These are phyloP conservation scores for Emydoidea blandingii DNA, from an alignment of 2,797 vertebrate species.

Conservation along the genomic window DNA sequence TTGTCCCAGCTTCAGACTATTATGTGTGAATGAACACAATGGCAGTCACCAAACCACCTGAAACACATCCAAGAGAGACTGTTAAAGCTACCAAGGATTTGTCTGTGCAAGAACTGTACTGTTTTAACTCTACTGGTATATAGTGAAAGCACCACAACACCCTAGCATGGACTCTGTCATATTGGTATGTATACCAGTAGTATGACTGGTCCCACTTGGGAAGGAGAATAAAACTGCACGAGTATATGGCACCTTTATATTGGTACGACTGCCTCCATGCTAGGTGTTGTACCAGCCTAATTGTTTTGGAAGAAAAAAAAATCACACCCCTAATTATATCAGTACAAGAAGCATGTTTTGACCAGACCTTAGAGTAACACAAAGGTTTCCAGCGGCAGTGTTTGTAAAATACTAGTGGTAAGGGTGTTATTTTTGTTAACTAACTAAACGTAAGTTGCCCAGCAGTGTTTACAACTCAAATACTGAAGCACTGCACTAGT, in stretches of 20 bases:
- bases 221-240: neutral
- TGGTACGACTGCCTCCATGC: neutral
- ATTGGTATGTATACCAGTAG: neutral
- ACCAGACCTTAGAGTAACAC: neutral
- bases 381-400: neutral
- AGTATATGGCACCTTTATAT: neutral
- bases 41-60: neutral
- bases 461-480: neutral
- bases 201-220: neutral
- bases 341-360: neutral
- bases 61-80: neutral
- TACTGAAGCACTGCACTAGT: neutral
- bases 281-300: neutral
- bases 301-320: neutral
- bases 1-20: neutral
- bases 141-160: neutral
- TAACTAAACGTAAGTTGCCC: neutral
- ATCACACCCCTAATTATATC: fast-evolving
- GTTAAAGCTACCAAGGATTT: neutral
- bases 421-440: neutral
- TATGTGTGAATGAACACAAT: neutral
- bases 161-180: neutral
- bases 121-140: neutral
- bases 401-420: neutral
- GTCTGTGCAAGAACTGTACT: neutral